These are phyloP conservation scores for Aporophyla lueneburgensis DNA, from an alignment of 2,888 invertebrate species.

Conservation along the genomic window DNA sequence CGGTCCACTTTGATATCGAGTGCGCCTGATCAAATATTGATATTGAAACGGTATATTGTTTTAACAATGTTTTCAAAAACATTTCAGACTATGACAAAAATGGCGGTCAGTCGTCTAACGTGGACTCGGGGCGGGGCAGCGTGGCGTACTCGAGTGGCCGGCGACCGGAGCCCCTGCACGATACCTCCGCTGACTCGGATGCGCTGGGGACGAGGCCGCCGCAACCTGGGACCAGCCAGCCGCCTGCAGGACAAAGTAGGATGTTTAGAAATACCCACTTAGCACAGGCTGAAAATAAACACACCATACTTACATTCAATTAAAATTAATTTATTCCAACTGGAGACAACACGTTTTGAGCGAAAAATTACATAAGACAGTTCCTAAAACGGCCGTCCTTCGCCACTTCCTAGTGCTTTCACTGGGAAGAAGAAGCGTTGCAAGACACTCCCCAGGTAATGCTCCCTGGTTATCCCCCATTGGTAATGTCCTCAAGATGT, in stretches of 20 bases:
- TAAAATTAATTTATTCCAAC: no score
- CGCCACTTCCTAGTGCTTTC: no score
- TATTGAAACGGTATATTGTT: not conserved
- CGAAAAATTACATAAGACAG: no score
- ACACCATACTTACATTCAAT: no score
- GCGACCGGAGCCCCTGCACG: constrained; percentile 89
- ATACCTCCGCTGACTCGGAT: constrained; percentile 92
- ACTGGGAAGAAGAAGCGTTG: no score
- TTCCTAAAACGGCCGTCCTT: no score
- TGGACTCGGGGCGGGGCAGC: constrained; percentile 95
- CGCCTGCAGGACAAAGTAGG: constrained; percentile 78
- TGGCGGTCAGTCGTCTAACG: constrained; percentile 94
- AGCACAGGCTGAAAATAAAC: not conserved
- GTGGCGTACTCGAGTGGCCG: constrained; percentile 95
- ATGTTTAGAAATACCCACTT: not conserved
- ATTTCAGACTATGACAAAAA: constrained; percentile 93
- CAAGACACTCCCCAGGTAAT: no score
- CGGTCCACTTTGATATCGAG: constrained; percentile 38
- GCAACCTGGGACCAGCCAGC: constrained; percentile 84
- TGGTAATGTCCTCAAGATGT: no score
- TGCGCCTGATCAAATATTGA: not conserved
- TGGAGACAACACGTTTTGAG: no score
- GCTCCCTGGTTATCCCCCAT: no score
- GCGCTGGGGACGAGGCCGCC: constrained; percentile 82
- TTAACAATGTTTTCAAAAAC: constrained; percentile 33